These are phyloP conservation scores for Troglohyphantes excavatus DNA, from an alignment of 2,888 invertebrate genomes.

Conservation along the genomic window DNA sequence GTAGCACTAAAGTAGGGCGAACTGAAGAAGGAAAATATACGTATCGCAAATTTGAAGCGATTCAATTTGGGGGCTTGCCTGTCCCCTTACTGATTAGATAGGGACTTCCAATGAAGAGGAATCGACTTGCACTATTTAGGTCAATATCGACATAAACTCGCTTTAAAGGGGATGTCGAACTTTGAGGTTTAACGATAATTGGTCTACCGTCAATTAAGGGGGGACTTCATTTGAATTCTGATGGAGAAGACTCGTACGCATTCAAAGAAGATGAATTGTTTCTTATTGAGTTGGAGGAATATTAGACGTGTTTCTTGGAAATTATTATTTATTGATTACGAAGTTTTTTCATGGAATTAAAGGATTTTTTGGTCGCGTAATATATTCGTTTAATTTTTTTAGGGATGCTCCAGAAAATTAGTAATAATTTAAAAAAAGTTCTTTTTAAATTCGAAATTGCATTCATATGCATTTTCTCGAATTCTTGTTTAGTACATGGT, in stretches of 20 bases:
- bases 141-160: constrained; percentile 51
- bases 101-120: constrained; percentile 43
- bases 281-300: neutral
- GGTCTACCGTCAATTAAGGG: constrained; percentile 29
- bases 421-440: too few species aligned
- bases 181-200: constrained; percentile 39
- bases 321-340: neutral
- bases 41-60: constrained; percentile 61
- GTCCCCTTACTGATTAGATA: constrained; percentile 53
- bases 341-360: too few species aligned
- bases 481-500: too few species aligned
- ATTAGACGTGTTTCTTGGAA: neutral
- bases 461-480: too few species aligned
- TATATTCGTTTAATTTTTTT: too few species aligned
- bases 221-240: constrained; percentile 38
- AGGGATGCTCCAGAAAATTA: too few species aligned
- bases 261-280: neutral
- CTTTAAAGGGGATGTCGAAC: constrained; percentile 39
- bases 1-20: constrained; percentile 53
- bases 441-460: too few species aligned
- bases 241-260: neutral
- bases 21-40: constrained; percentile 60
- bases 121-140: constrained; percentile 59
- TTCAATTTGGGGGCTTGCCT: constrained; percentile 54
- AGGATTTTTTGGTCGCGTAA: too few species aligned